A percentile compares a stretch with the other conserved stretches of the same genome.
These are phyloP conservation scores for Colletes latitarsis DNA, from an alignment of 1,140 invertebrate species.

Conservation along the genomic window DNA sequence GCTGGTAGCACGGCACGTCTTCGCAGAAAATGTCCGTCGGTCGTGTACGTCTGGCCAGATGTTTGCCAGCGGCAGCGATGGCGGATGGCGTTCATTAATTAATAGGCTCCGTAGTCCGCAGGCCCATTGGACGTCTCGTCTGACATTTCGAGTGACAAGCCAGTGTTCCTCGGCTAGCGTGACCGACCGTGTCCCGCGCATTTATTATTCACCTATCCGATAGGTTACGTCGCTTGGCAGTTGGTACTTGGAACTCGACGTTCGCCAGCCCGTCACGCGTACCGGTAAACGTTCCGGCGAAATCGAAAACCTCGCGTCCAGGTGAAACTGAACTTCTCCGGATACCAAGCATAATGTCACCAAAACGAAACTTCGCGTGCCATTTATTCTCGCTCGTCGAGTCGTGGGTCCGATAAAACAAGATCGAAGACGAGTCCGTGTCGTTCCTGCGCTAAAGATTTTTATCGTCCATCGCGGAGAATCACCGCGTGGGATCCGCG, in stretches of 20 bases:
- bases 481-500: neutral
- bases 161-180: constrained; percentile 76
- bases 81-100: constrained; percentile 77
- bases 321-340: no score
- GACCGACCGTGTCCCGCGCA: constrained; percentile 75
- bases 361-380: no score
- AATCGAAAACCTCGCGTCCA: constrained; percentile 20
- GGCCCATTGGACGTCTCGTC: constrained; percentile 67
- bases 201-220: constrained; percentile 79
- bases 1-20: constrained; percentile 23
- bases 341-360: no score
- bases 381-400: no score
- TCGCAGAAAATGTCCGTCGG: constrained; percentile 48
- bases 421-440: no score
- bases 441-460: neutral
- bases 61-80: constrained; percentile 57
- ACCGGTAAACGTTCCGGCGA: constrained; percentile 71
- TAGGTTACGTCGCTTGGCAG: constrained; percentile 74
- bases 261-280: constrained; percentile 70
- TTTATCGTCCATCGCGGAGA: constrained; percentile 22
- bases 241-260: constrained; percentile 74
- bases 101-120: constrained; percentile 72
- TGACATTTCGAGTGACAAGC: constrained; percentile 81
- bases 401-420: no score
- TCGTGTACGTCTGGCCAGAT: constrained; percentile 47